phyloP scores from a whole-genome alignment of 1,140 invertebrate genomes.

The Yoshiicerus persimilis region DNA sequence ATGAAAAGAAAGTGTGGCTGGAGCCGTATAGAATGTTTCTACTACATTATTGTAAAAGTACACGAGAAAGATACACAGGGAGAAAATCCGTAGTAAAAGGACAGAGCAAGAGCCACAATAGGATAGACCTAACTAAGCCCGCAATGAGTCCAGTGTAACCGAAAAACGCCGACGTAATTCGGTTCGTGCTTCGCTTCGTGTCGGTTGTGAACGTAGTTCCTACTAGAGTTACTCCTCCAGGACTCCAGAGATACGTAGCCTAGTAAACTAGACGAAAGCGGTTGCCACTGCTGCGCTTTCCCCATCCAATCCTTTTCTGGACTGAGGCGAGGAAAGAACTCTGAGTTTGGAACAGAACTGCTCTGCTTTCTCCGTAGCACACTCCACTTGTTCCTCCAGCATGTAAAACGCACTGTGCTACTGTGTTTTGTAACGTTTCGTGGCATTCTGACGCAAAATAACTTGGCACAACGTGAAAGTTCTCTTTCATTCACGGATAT shows the following conservation, averaged over 20 bases:
- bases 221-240: not conserved
- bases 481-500: not conserved
- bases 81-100: not conserved
- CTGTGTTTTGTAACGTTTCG: not conserved
- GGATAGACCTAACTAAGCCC: not conserved
- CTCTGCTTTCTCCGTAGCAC: not conserved
- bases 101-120: not conserved
- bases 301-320: not conserved
- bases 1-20: not conserved
- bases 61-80: not conserved
- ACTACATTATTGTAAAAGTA: not conserved
- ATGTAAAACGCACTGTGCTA: not conserved
- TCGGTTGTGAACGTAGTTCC: not conserved
- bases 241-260: not conserved
- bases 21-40: not conserved
- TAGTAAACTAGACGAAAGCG: not conserved
- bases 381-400: not conserved
- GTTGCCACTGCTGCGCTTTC: not conserved
- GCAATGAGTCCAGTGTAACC: conserved; percentile 4
- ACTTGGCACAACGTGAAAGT: not conserved
- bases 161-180: not conserved
- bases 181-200: not conserved
- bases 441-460: not conserved
- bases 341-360: not conserved
- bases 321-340: not conserved